phyloP scores from a whole-genome alignment of 2,797 vertebrate species.

The Phoeniculus purpureus region DNA sequence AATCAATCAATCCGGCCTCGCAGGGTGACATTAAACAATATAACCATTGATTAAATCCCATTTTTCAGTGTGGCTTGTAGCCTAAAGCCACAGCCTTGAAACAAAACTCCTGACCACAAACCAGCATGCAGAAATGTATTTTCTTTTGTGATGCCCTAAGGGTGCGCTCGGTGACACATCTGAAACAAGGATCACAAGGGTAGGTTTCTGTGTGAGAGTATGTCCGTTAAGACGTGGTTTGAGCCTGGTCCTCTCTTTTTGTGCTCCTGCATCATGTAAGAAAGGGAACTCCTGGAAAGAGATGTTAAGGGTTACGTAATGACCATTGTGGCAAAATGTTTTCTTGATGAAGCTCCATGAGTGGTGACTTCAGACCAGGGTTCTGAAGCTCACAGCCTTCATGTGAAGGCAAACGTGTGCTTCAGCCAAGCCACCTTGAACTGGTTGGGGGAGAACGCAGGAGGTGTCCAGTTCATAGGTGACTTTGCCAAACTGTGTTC shows the following conservation, averaged over 20 bases:
- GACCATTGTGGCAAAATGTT: background rate
- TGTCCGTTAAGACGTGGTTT: background rate
- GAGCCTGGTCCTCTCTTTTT: background rate
- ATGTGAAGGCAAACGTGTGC: background rate
- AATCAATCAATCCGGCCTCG: slow-evolving; percentile 17
- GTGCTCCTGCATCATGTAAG: background rate
- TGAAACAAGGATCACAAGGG: background rate
- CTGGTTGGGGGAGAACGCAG: background rate
- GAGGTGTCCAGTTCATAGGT: background rate
- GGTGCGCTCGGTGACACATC: background rate
- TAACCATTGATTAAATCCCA: slow-evolving; percentile 6
- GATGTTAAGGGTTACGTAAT: accelerated
- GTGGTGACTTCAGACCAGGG: background rate
- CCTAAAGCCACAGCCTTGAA: background rate
- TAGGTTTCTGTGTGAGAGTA: background rate
- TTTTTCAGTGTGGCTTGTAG: slow-evolving; percentile 40
- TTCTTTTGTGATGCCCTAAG: background rate
- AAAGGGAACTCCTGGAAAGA: background rate
- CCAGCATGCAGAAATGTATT: background rate
- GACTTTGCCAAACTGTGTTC: background rate
- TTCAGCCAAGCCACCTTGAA: background rate
- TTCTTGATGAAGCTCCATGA: background rate
- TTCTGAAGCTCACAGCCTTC: background rate
- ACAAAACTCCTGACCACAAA: background rate
- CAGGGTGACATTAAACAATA: slow-evolving; percentile 13